Base-by-base conservation (phyloP, 1,140 invertebrate genomes). In the Bilobella aurantiaca region DNA sequence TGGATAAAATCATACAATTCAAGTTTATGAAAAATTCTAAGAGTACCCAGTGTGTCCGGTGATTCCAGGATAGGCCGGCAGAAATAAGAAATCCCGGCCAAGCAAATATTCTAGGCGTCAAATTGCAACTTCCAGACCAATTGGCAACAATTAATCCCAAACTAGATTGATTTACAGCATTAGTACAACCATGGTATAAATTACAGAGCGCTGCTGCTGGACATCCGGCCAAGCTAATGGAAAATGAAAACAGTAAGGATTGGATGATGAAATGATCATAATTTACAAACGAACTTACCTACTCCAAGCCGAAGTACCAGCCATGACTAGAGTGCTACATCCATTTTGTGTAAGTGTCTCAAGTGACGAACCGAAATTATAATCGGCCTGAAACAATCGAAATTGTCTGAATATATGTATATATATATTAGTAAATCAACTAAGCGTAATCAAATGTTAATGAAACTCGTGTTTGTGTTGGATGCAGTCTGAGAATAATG, bases 241-340 rank as follows among this genome's bases (percentile, higher is more conserved):
- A 27, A 74, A 68, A 66, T 30, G n/a, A 64, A 64, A 58, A 57
- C 30, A 23, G 23, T 5, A 5, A 12, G 5, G 49, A 16, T 23
- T n/a, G n/a, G n/a, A n/a, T n/a, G n/a, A n/a, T n/a, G n/a, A n/a
- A n/a, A n/a, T n/a, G n/a, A n/a, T n/a, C n/a, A n/a, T n/a, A n/a
- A n/a, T n/a, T n/a, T n/a, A n/a, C n/a, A n/a, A n/a, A n/a, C n/a
- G n/a, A n/a, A n/a, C n/a, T 49, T 27, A 81, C 77, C 80, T 81
- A 70, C 85, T 85, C 79, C 85, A 87, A 70, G 83, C 82, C 31
- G 84, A 81, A 42, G 85, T 86, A 32, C 84, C 85, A 47, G 84
- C 83, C 74, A 83, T 84, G 3, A 84, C 79, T 66, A 81, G 77
- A 63, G 83, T 81, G 65, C 81, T 81, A 32, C 81, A 79, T 25